Conservation (phyloP, 2,888 invertebrate genomes). For the Rhorus exstirpatorius region DNA sequence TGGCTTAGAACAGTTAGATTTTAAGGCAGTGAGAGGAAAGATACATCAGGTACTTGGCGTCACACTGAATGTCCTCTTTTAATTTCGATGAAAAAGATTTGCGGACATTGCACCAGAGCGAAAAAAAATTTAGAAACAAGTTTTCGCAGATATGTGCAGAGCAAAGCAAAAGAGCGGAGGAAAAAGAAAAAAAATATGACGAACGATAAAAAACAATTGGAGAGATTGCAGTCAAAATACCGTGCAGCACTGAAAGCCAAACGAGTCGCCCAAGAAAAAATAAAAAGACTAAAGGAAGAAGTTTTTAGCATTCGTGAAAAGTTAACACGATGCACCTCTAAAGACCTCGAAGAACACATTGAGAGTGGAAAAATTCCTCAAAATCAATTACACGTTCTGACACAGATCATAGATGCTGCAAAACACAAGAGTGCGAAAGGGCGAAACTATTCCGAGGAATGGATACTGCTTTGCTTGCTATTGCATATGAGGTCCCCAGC, state of each 20-base stretch:
- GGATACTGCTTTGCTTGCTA: slow-evolving; percentile 68
- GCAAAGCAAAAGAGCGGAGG: neutral
- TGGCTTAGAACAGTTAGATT: slow-evolving; percentile 6
- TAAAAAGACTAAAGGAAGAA: slow-evolving; percentile 10
- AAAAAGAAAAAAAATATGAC: neutral
- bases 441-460: slow-evolving; percentile 66
- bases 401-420: slow-evolving; percentile 59
- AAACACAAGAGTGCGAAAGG: slow-evolving; percentile 56
- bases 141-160: slow-evolving; percentile 8
- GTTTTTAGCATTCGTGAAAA: slow-evolving; percentile 15
- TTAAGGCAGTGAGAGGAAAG: slow-evolving; percentile 29
- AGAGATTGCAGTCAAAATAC: slow-evolving; percentile 12
- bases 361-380: slow-evolving; percentile 32
- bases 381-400: slow-evolving; percentile 52
- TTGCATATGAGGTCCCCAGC: slow-evolving; percentile 66
- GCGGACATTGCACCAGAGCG: neutral
- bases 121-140: neutral
- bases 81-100: slow-evolving; percentile 1
- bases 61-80: slow-evolving; percentile 47
- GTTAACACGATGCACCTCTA: slow-evolving; percentile 1
- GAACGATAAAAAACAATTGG: neutral
- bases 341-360: slow-evolving; percentile 9
- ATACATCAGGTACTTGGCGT: slow-evolving; percentile 33
- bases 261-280: slow-evolving; percentile 9
- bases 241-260: slow-evolving; percentile 11